A percentile compares a stretch with the other conserved stretches of the same genome.
Evolutionary conservation across 1,140 invertebrate species (phyloP).

Genomic region (Ostrea denselamellosa): DNA sequence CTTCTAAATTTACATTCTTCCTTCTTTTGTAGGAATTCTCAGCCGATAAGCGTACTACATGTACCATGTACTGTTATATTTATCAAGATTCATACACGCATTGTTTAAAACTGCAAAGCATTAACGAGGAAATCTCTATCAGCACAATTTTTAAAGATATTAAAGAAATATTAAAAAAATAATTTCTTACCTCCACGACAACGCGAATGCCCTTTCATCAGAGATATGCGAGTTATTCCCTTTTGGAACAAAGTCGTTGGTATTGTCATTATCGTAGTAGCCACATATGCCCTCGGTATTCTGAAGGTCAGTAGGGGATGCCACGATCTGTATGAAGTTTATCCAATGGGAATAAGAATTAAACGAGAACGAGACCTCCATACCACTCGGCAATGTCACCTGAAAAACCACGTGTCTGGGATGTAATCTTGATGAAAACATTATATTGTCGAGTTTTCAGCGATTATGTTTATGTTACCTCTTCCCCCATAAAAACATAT

Average conservation of each 20-base stretch:
- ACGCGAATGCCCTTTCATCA: background rate
- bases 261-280: background rate
- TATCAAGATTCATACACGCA: no score
- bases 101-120: no score
- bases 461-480: no score
- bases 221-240: background rate
- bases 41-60: no score
- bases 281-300: conserved; percentile 26
- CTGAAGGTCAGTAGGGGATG: background rate
- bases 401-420: background rate
- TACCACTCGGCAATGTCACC: background rate
- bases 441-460: no score
- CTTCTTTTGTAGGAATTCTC: no score
- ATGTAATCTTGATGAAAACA: no score
- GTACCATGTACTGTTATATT: no score
- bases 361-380: background rate
- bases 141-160: no score
- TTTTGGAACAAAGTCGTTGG: background rate
- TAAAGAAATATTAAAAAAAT: background rate
- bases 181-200: background rate
- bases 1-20: no score
- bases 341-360: background rate
- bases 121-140: no score
- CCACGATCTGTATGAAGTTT: conserved; percentile 7
- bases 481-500: no score